These are phyloP conservation scores for Aspidiotus destructor DNA, from an alignment of 2,888 invertebrate genomes.

Conservation along the genomic window DNA sequence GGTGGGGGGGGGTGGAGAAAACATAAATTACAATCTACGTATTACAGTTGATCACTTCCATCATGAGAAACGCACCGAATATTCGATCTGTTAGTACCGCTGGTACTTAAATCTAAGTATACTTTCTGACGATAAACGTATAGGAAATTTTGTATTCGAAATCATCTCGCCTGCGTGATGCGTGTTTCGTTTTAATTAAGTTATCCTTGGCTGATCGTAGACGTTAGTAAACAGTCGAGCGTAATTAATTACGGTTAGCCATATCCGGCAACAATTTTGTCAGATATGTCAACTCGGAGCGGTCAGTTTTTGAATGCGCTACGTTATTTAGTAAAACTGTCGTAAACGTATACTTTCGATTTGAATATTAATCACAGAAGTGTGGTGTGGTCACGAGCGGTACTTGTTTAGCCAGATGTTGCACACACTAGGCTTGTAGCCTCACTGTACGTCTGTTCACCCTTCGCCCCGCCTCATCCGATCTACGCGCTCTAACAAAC, in stretches of 20 bases:
- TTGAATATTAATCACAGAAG: conserved; percentile 30
- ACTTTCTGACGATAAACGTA: too few relatives aligned
- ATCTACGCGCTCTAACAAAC: background rate
- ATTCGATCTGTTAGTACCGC: too few relatives aligned
- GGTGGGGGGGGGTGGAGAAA: too few relatives aligned
- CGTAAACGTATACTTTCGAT: conserved; percentile 21
- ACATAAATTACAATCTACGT: too few relatives aligned
- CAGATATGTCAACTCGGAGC: background rate
- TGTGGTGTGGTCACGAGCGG: conserved; percentile 18
- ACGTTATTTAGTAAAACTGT: conserved; percentile 20
- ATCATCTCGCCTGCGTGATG: background rate
- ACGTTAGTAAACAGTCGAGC: background rate
- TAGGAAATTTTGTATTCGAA: too few relatives aligned
- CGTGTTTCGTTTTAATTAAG: background rate
- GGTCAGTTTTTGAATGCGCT: conserved; percentile 21
- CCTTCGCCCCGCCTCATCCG: too few relatives aligned
- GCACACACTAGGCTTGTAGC: conserved; percentile 9
- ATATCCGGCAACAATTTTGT: conserved; percentile 4
- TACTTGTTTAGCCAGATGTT: conserved; percentile 31
- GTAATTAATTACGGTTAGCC: background rate
- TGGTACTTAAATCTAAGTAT: too few relatives aligned
- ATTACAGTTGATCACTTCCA: too few relatives aligned
- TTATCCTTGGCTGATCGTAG: background rate
- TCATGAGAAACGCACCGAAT: too few relatives aligned
- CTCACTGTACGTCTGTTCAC: background rate